phyloP scores from a whole-genome alignment of 2,888 invertebrate genomes.

The Leucophenga montana region DNA sequence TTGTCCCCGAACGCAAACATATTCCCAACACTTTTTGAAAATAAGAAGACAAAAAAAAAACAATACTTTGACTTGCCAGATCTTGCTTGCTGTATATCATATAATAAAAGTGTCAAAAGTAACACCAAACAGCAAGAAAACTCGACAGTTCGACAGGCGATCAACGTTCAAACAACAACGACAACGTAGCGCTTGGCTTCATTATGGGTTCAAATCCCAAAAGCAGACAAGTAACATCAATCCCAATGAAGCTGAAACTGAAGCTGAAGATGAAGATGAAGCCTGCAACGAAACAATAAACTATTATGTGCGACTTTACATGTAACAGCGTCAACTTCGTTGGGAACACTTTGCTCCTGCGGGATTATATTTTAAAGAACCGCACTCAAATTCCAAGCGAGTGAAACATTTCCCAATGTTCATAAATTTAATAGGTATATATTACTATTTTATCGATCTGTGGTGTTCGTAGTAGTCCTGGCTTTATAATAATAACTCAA shows the following conservation, averaged over 20 bases:
- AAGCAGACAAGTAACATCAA: conserved; percentile 45
- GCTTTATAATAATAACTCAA: no score
- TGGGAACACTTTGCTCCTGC: conserved; percentile 49
- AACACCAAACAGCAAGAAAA: conserved; percentile 49
- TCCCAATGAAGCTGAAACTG: no score
- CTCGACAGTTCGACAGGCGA: conserved; percentile 8
- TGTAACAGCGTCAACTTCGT: conserved; percentile 45
- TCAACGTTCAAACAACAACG: conserved; percentile 14
- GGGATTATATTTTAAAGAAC: conserved; percentile 46
- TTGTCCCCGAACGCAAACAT: neutral
- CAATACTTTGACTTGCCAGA: conserved; percentile 27
- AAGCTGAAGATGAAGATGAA: no score
- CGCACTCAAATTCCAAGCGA: no score
- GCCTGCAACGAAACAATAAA: conserved; percentile 16
- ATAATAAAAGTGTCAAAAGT: conserved; percentile 67
- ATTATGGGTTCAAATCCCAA: conserved; percentile 24
- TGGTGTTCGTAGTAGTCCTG: no score
- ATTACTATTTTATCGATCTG: no score
- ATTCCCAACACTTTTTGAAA: no score
- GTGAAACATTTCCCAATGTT: no score
- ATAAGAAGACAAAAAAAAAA: no score
- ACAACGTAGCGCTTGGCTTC: conserved; percentile 31
- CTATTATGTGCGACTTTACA: conserved; percentile 47
- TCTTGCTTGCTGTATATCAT: conserved; percentile 41
- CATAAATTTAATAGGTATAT: no score